Evolutionary conservation across 1,140 invertebrate species (phyloP).

Genomic region (Colletes latitarsis): DNA sequence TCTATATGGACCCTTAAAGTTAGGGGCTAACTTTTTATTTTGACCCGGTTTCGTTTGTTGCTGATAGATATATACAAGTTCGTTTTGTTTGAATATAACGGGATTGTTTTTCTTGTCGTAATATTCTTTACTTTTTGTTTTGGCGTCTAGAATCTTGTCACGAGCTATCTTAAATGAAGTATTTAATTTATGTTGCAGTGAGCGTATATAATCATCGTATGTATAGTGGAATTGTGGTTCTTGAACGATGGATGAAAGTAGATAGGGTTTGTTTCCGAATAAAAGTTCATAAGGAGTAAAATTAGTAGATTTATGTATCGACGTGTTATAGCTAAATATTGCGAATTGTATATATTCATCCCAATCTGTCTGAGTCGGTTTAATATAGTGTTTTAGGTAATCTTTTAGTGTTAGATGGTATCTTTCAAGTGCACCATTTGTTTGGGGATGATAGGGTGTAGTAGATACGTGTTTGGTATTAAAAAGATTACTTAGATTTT

Average conservation of each 20-base stretch:
- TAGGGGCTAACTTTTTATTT: neutral
- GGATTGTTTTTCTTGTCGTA: neutral
- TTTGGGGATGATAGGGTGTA: conserved; percentile 74
- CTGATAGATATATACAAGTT: neutral
- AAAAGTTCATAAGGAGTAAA: conserved; percentile 77
- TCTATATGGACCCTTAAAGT: neutral
- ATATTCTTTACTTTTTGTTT: neutral
- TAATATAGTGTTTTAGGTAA: conserved; percentile 70
- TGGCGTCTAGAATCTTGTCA: neutral
- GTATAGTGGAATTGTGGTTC: neutral
- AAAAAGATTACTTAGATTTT: conserved; percentile 44
- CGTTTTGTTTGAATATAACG: neutral
- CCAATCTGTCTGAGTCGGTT: conserved; percentile 74
- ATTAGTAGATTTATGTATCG: conserved; percentile 74
- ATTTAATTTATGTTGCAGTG: neutral
- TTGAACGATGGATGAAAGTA: conserved; percentile 31
- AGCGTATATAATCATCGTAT: neutral
- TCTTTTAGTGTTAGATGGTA: conserved; percentile 71
- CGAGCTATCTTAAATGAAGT: conserved; percentile 1
- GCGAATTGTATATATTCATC: conserved; percentile 76
- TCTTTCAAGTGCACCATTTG: conserved; percentile 72
- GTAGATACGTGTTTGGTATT: conserved; percentile 66
- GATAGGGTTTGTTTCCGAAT: conserved; percentile 75
- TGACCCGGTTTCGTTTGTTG: conserved; percentile 20
- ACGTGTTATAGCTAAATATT: conserved; percentile 78